A percentile compares a stretch with the other conserved stretches of the same genome.
Conservation (phyloP, 2,113 vertebrate species). For the Zapus hudsonius region DNA sequence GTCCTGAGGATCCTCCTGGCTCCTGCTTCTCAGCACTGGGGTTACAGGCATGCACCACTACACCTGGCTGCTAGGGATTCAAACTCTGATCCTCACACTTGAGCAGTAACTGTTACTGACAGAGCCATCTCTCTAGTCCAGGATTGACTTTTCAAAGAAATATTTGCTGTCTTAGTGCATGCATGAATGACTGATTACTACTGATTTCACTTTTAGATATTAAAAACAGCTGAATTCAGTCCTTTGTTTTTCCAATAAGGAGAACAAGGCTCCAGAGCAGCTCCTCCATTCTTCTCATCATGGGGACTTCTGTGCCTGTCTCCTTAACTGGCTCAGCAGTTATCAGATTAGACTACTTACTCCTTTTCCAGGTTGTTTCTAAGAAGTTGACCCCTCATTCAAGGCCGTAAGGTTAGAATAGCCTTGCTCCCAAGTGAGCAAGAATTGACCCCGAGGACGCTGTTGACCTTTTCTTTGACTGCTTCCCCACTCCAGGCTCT, state of each 20-base stretch:
- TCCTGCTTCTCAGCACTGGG: not conserved
- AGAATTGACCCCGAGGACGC: no score
- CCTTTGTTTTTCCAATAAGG: not conserved
- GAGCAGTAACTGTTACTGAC: no score
- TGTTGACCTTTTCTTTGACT: not conserved
- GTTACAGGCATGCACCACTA: not conserved
- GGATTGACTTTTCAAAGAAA: conserved; percentile 34
- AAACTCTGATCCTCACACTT: no score
- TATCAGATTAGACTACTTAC: accelerated
- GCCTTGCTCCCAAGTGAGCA: not conserved
- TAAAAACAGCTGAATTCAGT: not conserved
- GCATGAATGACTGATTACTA: not conserved
- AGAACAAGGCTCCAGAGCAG: not conserved
- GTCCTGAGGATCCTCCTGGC: not conserved
- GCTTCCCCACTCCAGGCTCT: not conserved
- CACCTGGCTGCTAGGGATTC: not conserved
- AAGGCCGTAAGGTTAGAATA: not conserved
- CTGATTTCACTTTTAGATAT: not conserved
- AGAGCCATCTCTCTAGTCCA: no score
- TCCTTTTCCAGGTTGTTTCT: not conserved
- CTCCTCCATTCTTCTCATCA: accelerated
- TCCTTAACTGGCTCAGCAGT: not conserved
- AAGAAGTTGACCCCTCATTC: not conserved
- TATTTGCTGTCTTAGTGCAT: conserved; percentile 18
- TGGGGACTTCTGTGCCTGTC: not conserved